Conservation (phyloP, 2,888 invertebrate species). For the Tipula lateralis region DNA sequence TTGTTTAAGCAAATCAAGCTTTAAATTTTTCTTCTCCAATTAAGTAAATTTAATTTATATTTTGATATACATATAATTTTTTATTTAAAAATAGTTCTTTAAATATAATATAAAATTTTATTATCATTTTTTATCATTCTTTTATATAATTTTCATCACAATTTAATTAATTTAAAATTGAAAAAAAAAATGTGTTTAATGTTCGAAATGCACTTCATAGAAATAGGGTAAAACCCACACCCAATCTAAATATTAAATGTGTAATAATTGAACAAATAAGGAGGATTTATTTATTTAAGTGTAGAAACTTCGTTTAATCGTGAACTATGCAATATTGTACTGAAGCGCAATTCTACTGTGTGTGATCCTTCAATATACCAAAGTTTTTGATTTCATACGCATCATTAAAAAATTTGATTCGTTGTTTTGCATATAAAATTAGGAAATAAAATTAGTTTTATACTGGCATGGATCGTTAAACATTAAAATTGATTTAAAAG, state of each 20-base stretch:
- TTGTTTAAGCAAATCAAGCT: neutral
- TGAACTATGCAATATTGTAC: neutral
- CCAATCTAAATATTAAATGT: neutral
- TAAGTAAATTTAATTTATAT: conserved; percentile 11
- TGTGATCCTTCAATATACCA: neutral
- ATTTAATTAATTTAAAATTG: neutral
- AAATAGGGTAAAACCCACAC: neutral
- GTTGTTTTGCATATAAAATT: neutral
- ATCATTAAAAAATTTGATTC: neutral
- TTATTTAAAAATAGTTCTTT: neutral
- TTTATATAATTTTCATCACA: conserved; percentile 11
- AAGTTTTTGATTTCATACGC: neutral
- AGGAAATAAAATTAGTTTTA: neutral
- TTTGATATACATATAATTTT: conserved; percentile 9
- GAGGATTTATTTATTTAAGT: neutral
- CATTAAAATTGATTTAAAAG: neutral
- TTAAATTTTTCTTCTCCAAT: neutral
- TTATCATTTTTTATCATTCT: conserved; percentile 5
- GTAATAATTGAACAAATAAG: neutral
- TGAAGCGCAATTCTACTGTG: neutral
- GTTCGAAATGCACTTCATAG: neutral
- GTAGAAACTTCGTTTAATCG: neutral
- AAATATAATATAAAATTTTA: neutral
- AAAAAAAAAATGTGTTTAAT: neutral
- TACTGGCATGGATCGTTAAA: neutral